Percentiles rank a stretch among this genome's conserved stretches.
Conservation (phyloP, 2,888 invertebrate species). For the Aphidius colemani region DNA sequence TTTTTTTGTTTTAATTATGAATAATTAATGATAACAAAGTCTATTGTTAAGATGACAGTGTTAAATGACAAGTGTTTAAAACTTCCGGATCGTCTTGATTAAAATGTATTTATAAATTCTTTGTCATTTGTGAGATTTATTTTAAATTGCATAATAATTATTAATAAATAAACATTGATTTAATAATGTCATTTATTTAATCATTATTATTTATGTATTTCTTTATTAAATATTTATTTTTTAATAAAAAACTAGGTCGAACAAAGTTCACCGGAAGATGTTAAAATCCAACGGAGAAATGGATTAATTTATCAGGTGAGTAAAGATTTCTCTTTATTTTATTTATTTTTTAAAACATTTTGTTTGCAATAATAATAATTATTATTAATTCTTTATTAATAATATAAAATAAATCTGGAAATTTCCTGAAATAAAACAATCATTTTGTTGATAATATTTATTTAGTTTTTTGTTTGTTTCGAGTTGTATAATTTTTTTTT, state of each 20-base stretch:
- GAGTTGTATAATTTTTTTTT: no score
- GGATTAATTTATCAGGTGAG: constrained; percentile 38
- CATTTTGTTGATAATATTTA: no score
- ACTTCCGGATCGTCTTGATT: no score
- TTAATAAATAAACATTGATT: neutral
- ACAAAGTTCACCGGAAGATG: constrained; percentile 27
- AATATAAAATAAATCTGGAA: no score
- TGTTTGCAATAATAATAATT: neutral
- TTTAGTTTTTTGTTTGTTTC: neutral
- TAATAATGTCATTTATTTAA: neutral
- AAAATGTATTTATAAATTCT: no score
- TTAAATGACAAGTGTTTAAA: neutral
- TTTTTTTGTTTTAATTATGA: no score
- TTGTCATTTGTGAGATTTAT: no score
- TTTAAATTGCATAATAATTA: no score
- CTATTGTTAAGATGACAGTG: neutral
- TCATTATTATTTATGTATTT: no score
- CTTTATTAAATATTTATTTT: constrained; percentile 12
- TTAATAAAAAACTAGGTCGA: constrained; percentile 27
- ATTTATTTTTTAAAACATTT: neutral
- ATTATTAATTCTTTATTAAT: neutral
- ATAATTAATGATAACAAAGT: neutral
- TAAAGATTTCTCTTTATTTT: neutral
- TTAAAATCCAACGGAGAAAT: constrained; percentile 29
- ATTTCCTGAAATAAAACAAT: no score